Conservation (phyloP, 1,140 invertebrate genomes). For the Pachypsylla venusta region DNA sequence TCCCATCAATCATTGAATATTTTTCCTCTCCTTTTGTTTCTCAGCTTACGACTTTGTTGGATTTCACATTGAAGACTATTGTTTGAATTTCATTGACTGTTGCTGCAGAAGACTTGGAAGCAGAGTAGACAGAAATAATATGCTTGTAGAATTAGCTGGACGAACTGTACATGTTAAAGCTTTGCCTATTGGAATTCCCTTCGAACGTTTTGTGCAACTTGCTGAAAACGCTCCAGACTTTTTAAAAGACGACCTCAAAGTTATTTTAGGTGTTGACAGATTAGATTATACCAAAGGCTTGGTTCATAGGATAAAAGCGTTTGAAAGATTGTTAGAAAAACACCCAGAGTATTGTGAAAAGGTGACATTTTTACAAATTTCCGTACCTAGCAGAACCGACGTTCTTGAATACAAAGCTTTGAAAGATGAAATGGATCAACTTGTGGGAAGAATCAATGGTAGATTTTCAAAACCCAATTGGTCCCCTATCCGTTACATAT, state of each 20-base stretch:
- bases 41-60: conserved; percentile 76
- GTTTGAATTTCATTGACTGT: conserved; percentile 81
- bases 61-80: conserved; percentile 84
- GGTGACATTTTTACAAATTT: conserved; percentile 62
- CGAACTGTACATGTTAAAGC: conserved; percentile 66
- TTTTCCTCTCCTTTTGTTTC: conserved; percentile 18
- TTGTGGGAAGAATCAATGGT: conserved; percentile 75
- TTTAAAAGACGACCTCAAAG: conserved; percentile 46
- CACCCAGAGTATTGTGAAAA: conserved; percentile 74
- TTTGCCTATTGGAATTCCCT: conserved; percentile 75
- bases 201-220: conserved; percentile 66
- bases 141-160: conserved; percentile 73
- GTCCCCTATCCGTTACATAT: conserved; percentile 83
- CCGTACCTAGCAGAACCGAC: conserved; percentile 76
- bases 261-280: conserved; percentile 72
- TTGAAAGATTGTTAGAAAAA: conserved; percentile 67
- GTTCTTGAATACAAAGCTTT: conserved; percentile 81
- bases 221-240: conserved; percentile 62
- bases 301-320: conserved; percentile 65
- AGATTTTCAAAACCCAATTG: conserved; percentile 75
- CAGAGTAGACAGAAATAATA: conserved; percentile 69
- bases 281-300: conserved; percentile 85
- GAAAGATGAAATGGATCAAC: conserved; percentile 78
- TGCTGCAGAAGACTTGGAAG: conserved; percentile 74
- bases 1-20: background rate